Conservation (phyloP, 2,113 vertebrate species). For the Arothron firmamentum region DNA sequence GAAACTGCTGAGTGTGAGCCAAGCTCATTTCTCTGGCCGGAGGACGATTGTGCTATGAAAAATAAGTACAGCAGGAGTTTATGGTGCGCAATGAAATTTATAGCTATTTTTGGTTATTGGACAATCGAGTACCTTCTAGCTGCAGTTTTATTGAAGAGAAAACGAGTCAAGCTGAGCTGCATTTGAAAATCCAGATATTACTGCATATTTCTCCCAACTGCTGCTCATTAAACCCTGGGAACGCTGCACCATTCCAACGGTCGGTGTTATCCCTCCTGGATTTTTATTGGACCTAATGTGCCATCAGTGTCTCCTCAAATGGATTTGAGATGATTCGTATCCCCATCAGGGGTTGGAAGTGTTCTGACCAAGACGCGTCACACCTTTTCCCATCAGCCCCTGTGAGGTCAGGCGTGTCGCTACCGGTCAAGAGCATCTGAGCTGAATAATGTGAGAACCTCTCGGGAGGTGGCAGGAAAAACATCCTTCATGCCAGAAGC, state of each 20-base stretch:
- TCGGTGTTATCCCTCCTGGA: constrained; percentile 14
- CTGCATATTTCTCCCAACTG: constrained; percentile 20
- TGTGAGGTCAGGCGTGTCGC: constrained; percentile 17
- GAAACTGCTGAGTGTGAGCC: neutral
- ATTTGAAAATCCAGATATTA: constrained; percentile 29
- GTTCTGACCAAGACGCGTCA: constrained; percentile 11
- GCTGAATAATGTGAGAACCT: constrained; percentile 1
- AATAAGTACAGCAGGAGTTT: neutral
- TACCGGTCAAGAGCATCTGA: constrained; percentile 12
- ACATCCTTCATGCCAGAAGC: constrained; percentile 11
- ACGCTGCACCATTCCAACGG: neutral
- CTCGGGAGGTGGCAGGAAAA: neutral
- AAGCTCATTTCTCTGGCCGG: neutral
- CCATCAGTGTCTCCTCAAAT: constrained; percentile 38
- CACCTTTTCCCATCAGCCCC: constrained; percentile 2
- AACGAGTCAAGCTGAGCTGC: constrained; percentile 9
- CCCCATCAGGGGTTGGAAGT: constrained; percentile 29
- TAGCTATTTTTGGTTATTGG: neutral
- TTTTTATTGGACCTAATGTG: constrained; percentile 43
- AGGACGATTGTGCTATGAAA: neutral
- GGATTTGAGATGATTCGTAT: constrained; percentile 35
- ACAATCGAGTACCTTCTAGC: neutral
- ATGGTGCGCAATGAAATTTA: constrained; percentile 2
- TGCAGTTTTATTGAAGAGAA: neutral
- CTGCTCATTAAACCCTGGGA: constrained; percentile 34